Base-by-base conservation (phyloP, 2,113 vertebrate genomes). In the Oriolus oriolus region DNA sequence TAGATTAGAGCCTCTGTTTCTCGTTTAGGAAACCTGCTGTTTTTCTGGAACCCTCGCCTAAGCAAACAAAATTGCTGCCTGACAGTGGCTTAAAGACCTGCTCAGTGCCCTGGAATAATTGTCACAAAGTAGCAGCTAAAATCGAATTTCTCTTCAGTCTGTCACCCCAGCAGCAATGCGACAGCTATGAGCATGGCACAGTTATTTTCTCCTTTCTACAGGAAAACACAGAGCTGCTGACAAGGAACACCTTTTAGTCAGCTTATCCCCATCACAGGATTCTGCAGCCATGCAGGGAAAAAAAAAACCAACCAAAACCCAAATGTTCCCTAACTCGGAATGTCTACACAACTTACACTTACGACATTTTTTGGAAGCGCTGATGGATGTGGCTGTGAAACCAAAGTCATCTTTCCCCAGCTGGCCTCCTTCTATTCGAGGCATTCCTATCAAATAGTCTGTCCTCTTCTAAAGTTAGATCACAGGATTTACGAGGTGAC, bases 161-260 rank as follows among this genome's bases (percentile, higher is more conserved):
- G 14, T 16, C 30, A 39, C 7, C 28, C 23, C 2, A 4, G 8
- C 60, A 70, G 54, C 61, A 28, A 15, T 17, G 18, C 3, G 7
- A 21, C 47, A 53, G 80, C 80, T n/a, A 8, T 0, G 0, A 4
- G 24, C 13, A 33, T 1, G 9, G 20, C 23, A 65, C 3, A 1
- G 13, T 16, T 35, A 14, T 47, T 64, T 64, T 5, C 44, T 13
- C 8, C 37, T 42, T 47, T 1, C 4, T 16, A 31, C 21, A 35
- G 7, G 26, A 59, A 59, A 87, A 41, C n/a, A 56, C 6, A 49
- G 53, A 74, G 31, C 41, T 84, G 11, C 23, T 28, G 35, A 24
- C 39, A 30, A 83, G 9, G 69, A 66, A 50, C 9, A 26, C 21
- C 41, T 66, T 65, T 65, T 35, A 86, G 24, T 69, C 59, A 52